Evolutionary conservation across 2,113 vertebrate species (phyloP), one percentile per base, ranked within the genome.

Genomic region (Catagonus wagneri): DNA sequence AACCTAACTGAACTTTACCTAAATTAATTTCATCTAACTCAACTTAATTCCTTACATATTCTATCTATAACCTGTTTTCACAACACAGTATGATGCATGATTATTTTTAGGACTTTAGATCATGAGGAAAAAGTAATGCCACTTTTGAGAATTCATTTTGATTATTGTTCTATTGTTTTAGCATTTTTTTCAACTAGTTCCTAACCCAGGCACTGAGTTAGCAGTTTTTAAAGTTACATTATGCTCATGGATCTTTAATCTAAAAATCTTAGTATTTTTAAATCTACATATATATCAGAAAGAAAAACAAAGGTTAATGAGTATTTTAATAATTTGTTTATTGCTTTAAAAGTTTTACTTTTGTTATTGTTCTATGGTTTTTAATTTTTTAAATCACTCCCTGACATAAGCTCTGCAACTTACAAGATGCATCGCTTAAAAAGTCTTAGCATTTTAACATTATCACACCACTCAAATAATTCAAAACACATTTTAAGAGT

Each of bases 91-190:
- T 27, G 91, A 89, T 85, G 54, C n/a, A 76, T 88, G 54, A 81
- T 89, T 94, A 95, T 74, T 95, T 95, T 92, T 87, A 97, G 86
- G 19, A 86, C 20, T 93, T 95, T 86, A 96, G 68, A 71, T 71
- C 36, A 58, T 68, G 80, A 68, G 10, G 52, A 75, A 87, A 96
- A 86, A 76, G 34, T 83, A 90, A 78, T 71, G 32, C 36, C 25
- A 56, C 25, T 90, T 90, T 93, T 83, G 6, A 86, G 32, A 95
- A 86, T 74, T 83, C 12, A 85, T 61, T 96, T 94, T 89, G 74
- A 95, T 95, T 97, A 89, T 81, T 94, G 44, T 94, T 94, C 65
- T 83, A 90, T 79, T 94, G 65, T 94, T 94, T 96, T 83, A 69
- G 50, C 34, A 72, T 93, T 88, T 83, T 92, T 81, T 93, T 19